Evolutionary conservation across 2,797 vertebrate genomes (phyloP).

Genomic region (Enteromius viviparus): DNA sequence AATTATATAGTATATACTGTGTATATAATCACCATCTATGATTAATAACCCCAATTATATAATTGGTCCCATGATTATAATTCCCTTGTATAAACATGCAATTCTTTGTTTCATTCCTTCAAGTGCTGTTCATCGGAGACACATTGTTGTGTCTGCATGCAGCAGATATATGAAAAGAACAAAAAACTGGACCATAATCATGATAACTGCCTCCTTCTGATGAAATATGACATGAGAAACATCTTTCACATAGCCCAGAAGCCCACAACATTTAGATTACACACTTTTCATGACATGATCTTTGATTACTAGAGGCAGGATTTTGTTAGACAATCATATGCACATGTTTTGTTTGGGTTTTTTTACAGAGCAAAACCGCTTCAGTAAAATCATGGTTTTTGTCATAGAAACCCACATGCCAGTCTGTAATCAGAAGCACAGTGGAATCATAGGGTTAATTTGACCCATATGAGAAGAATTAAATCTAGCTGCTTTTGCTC

Average conservation of each 20-base stretch:
- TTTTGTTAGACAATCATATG: slow-evolving; percentile 7
- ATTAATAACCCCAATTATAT: not conserved
- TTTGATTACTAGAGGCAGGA: slow-evolving; percentile 11
- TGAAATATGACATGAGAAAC: slow-evolving; percentile 11
- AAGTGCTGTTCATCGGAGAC: not conserved
- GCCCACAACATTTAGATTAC: not conserved
- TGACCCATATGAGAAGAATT: slow-evolving; percentile 33
- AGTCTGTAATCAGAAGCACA: slow-evolving; percentile 24
- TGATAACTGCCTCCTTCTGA: not conserved
- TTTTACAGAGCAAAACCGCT: not conserved
- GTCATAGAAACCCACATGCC: slow-evolving; percentile 17
- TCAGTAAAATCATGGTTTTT: slow-evolving; percentile 17
- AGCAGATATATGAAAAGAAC: not conserved
- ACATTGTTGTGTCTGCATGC: not conserved
- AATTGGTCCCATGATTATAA: slow-evolving; percentile 5
- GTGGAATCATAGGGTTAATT: slow-evolving; percentile 29
- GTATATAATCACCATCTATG: not conserved
- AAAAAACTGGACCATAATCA: not conserved
- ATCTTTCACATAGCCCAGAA: not conserved
- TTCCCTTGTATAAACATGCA: not conserved
- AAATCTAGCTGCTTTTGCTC: slow-evolving; percentile 12
- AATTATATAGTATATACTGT: not conserved
- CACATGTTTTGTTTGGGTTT: not conserved
- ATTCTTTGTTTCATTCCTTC: not conserved
- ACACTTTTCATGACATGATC: not conserved